Evolutionary conservation across 1,140 invertebrate species (phyloP).

Genomic region (Zaprionus lachaisei): DNA sequence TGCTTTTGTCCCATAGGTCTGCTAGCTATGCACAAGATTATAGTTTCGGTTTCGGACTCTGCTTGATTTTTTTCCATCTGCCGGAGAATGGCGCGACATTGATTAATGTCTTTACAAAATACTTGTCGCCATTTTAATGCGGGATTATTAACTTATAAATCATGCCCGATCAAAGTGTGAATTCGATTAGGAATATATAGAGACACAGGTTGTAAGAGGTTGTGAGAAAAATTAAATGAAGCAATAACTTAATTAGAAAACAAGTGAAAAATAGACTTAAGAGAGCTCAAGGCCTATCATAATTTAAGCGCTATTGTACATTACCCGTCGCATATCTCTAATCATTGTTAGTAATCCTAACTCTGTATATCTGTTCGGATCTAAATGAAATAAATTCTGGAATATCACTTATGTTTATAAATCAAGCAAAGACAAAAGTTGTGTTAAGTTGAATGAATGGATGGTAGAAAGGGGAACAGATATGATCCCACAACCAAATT

Average conservation of each 20-base stretch:
- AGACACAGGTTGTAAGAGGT: background rate
- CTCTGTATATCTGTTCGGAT: background rate
- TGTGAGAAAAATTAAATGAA: background rate
- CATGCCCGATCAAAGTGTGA: constrained; percentile 56
- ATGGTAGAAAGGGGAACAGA: too few species aligned
- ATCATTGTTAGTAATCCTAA: background rate
- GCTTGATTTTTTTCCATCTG: constrained; percentile 35
- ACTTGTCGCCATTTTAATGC: constrained; percentile 71
- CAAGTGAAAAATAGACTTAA: too few species aligned
- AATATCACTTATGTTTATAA: too few species aligned
- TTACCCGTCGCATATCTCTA: too few species aligned
- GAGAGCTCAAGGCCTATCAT: too few species aligned
- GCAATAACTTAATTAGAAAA: too few species aligned
- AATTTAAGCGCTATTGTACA: too few species aligned
- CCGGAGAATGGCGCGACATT: constrained; percentile 18
- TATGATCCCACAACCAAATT: too few species aligned
- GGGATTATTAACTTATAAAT: constrained; percentile 59
- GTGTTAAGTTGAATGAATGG: too few species aligned
- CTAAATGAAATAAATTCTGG: background rate
- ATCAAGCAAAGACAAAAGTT: too few species aligned
- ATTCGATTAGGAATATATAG: constrained; percentile 54
- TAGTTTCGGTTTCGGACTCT: constrained; percentile 38
- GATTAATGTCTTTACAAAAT: constrained; percentile 77
- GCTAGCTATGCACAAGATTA: background rate
- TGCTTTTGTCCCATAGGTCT: background rate